Evolutionary conservation across 2,888 invertebrate genomes (phyloP).

Genomic region (Euplagia quadripunctaria): DNA sequence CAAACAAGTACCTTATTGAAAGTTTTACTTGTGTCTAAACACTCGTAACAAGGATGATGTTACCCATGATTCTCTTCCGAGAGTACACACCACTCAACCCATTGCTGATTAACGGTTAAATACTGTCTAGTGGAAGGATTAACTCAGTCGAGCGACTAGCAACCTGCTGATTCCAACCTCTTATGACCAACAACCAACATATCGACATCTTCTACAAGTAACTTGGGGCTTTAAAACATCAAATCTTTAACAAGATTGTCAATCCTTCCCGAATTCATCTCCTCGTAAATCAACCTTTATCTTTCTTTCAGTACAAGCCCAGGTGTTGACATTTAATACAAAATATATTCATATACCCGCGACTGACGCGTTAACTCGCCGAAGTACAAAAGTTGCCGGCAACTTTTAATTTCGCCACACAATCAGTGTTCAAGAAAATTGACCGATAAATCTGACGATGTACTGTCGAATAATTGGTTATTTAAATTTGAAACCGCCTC

Average conservation of each 20-base stretch:
- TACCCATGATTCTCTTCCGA: no score
- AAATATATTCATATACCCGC: constrained; percentile 33
- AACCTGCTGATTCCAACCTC: no score
- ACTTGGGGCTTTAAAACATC: neutral
- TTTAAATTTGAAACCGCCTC: constrained; percentile 58
- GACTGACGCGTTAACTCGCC: constrained; percentile 27
- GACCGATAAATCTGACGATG: constrained; percentile 59
- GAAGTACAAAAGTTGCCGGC: constrained; percentile 44
- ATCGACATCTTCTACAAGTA: neutral
- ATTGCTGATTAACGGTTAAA: no score
- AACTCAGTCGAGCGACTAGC: neutral
- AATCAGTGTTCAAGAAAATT: constrained; percentile 61
- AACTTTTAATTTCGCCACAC: constrained; percentile 61
- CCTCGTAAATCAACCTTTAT: constrained; percentile 13
- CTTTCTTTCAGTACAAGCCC: constrained; percentile 9
- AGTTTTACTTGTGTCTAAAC: no score
- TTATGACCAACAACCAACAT: no score
- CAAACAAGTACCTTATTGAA: no score
- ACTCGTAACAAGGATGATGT: no score
- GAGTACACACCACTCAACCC: no score
- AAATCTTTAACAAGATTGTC: constrained; percentile 4
- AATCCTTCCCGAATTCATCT: neutral
- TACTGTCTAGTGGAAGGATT: neutral
- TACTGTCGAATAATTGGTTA: constrained; percentile 59
- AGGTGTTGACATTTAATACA: constrained; percentile 45